Evolutionary conservation across 1,140 invertebrate species (phyloP), one percentile per base, ranked within the genome.

Genomic region (Odontomachus brunneus): DNA sequence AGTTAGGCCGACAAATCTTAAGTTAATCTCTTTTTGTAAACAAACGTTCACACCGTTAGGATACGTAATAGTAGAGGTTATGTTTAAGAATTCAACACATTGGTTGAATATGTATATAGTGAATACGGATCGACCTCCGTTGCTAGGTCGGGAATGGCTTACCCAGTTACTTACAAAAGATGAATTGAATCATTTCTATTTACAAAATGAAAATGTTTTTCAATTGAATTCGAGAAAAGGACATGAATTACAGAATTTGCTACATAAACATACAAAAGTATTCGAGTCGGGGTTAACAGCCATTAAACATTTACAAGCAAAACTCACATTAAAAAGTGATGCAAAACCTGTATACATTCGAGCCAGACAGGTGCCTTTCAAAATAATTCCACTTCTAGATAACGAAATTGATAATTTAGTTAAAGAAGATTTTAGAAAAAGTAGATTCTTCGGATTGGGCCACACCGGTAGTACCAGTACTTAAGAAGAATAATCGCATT

Each of bases 381-480:
- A 33, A 55, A n/a, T 84, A 24, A 72, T 62, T 17, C 24, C 66
- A 1, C n/a, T 62, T 19, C 3, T 73, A 4, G 75, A 81, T 5
- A 69, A 66, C 7, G 55, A 73, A 55, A 69, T 66, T 11, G 7
- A 94, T n/a, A 82, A 90, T 62, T 75, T 95, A 38, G 88, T 88
- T 22, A 19, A 65, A 7, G 85, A 53, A 59, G 57, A 83, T 89
- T 12, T 48, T 91, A 51, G 38, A 57, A 49, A 82, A 82, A 72
- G 59, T 89, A 38, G 60, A 86, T 19, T 49, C 72, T 38, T 60
- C 62, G 14, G 65, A 82, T 91, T 95, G 91, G 92, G 93, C 91
- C 3, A 91, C 93, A 24, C 93, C 93, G 0, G 88, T 95, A 3
- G 94, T 95, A 0, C 88, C 94, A 4, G 14, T 17, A 48, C n/a